Conservation (phyloP, 2,797 vertebrate species). For the Acanthopagrus latus region DNA sequence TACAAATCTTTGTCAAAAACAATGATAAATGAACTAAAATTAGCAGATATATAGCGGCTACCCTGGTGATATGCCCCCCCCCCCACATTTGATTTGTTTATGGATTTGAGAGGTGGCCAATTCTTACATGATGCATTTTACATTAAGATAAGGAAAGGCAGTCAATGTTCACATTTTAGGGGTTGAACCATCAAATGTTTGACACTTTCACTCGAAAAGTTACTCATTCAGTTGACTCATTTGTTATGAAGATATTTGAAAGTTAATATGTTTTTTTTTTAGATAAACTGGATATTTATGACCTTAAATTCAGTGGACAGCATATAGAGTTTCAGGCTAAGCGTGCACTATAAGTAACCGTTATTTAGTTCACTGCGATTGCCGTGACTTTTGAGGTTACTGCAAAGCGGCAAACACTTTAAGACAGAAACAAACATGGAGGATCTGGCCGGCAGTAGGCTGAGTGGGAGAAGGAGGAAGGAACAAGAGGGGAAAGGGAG, state of each 20-base stretch:
- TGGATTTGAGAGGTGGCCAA: no score
- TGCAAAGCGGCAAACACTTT: not conserved
- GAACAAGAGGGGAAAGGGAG: slow-evolving; percentile 28
- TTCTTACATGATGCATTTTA: no score
- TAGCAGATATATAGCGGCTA: no score
- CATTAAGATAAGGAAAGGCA: not conserved
- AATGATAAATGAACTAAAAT: no score
- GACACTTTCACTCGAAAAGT: not conserved
- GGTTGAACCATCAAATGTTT: not conserved
- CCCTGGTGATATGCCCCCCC: no score
- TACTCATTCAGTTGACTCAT: not conserved
- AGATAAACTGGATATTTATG: not conserved
- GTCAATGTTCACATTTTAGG: not conserved
- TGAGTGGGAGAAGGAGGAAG: slow-evolving; percentile 12
- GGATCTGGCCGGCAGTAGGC: not conserved
- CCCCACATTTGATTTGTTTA: no score
- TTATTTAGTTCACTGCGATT: not conserved
- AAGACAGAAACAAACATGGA: not conserved
- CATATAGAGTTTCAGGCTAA: no score
- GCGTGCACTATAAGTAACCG: not conserved
- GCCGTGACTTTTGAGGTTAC: not conserved
- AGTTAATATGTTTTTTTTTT: not conserved
- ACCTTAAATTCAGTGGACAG: not conserved
- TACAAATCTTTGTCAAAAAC: no score
- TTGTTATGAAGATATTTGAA: not conserved